These are phyloP conservation scores for Trogon melanurus DNA, from an alignment of 2,113 vertebrate genomes.

Conservation along the genomic window DNA sequence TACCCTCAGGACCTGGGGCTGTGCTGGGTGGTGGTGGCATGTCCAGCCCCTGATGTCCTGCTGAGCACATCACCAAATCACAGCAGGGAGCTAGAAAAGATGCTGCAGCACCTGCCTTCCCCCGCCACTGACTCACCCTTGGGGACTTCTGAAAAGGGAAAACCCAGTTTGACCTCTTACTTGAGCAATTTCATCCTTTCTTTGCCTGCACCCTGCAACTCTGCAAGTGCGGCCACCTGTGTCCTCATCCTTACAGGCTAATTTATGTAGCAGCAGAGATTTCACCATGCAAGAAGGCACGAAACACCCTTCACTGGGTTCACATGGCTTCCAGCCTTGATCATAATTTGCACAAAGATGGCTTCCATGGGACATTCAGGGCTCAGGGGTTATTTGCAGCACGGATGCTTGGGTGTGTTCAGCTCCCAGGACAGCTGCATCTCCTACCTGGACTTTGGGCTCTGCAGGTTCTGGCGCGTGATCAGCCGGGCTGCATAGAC, in stretches of 20 bases:
- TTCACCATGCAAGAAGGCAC: rapidly evolving
- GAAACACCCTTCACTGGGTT: not conserved
- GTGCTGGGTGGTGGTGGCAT: not conserved
- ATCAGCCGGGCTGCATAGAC: slow-evolving; percentile 90
- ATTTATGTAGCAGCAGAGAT: too few relatives aligned
- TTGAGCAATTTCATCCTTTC: not conserved
- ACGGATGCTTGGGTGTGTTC: rapidly evolving
- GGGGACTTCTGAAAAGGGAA: not conserved
- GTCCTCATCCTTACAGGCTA: not conserved
- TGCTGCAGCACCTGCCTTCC: not conserved
- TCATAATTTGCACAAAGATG: not conserved
- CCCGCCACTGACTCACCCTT: not conserved
- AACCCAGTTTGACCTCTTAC: not conserved
- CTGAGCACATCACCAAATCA: rapidly evolving
- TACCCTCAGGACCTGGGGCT: not conserved
- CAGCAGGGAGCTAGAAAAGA: not conserved
- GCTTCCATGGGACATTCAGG: rapidly evolving
- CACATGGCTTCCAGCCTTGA: not conserved
- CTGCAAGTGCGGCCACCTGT: not conserved
- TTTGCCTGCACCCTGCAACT: not conserved
- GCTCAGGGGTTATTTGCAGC: not conserved
- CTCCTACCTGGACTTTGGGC: slow-evolving; percentile 90
- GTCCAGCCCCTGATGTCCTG: rapidly evolving
- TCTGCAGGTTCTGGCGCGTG: slow-evolving; percentile 91
- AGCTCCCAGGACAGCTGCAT: rapidly evolving